phyloP scores from a whole-genome alignment of 2,113 vertebrate species.

The Dipodomys spectabilis region DNA sequence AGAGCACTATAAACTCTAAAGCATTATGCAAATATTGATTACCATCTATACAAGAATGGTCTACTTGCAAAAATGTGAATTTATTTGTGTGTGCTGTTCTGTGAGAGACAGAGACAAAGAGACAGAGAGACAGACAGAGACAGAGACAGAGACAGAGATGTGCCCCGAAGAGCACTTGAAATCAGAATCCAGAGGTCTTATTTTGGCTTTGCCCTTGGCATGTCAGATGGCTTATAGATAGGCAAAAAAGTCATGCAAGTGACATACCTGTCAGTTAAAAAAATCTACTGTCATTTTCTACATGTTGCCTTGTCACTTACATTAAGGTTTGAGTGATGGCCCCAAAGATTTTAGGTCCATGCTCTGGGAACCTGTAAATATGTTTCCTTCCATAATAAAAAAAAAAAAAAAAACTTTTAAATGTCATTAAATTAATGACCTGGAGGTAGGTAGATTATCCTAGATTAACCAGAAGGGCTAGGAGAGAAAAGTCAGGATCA shows the following conservation, averaged over 20 bases:
- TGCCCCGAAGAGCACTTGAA: slow-evolving; percentile 62
- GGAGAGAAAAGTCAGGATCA: background rate
- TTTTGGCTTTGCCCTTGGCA: slow-evolving; percentile 33
- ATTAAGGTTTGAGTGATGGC: background rate
- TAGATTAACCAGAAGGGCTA: background rate
- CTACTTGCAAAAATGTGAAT: slow-evolving; percentile 71
- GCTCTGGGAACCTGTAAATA: background rate
- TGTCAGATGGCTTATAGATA: slow-evolving; percentile 61
- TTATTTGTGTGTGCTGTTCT: background rate
- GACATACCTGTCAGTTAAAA: slow-evolving; percentile 22
- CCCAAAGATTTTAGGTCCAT: background rate
- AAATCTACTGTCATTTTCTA: slow-evolving; percentile 2
- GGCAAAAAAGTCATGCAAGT: slow-evolving; percentile 28
- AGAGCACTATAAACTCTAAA: slow-evolving; percentile 65
- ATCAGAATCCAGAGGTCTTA: slow-evolving; percentile 46
- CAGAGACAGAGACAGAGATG: background rate
- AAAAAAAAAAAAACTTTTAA: background rate
- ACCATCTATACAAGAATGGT: slow-evolving; percentile 65
- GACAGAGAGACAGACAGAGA: no score
- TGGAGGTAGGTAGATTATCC: background rate
- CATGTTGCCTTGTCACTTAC: slow-evolving; percentile 39
- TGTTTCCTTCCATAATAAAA: background rate
- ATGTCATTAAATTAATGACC: background rate
- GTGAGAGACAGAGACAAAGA: no score
- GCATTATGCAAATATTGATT: slow-evolving; percentile 81